These are phyloP conservation scores for Yasuhikotakia modesta DNA, from an alignment of 2,797 vertebrate genomes.

Conservation along the genomic window DNA sequence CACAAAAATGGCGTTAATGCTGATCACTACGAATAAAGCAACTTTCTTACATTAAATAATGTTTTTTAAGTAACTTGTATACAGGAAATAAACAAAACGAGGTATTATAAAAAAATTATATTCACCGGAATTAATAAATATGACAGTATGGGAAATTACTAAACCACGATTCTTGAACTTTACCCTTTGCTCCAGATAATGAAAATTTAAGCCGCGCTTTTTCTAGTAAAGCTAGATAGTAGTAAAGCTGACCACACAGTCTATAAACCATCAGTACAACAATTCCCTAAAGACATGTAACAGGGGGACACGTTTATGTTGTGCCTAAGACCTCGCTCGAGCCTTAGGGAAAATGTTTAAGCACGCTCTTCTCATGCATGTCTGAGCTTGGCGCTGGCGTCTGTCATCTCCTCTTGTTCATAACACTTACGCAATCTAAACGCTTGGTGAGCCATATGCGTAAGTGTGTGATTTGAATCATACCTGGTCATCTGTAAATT, in stretches of 20 bases:
- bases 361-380: slow-evolving; percentile 74
- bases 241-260: neutral
- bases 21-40: neutral
- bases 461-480: neutral
- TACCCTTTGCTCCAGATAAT: neutral
- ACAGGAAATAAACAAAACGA: neutral
- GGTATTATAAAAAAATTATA: neutral
- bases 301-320: slow-evolving; percentile 10
- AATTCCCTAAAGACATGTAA: neutral
- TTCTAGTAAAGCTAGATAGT: neutral
- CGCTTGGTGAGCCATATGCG: neutral
- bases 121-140: too few relatives aligned
- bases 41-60: neutral
- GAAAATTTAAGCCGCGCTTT: neutral
- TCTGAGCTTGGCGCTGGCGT: slow-evolving; percentile 77
- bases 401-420: slow-evolving; percentile 62
- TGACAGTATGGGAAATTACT: too few relatives aligned
- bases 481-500: neutral
- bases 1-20: slow-evolving; percentile 51
- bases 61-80: neutral
- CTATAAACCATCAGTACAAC: neutral
- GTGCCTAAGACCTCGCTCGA: slow-evolving; percentile 57
- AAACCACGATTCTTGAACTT: neutral
- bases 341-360: slow-evolving; percentile 68
- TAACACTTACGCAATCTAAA: slow-evolving; percentile 64